Base-by-base conservation (phyloP, 2,888 invertebrate species). In the Epinotia demarniana region DNA sequence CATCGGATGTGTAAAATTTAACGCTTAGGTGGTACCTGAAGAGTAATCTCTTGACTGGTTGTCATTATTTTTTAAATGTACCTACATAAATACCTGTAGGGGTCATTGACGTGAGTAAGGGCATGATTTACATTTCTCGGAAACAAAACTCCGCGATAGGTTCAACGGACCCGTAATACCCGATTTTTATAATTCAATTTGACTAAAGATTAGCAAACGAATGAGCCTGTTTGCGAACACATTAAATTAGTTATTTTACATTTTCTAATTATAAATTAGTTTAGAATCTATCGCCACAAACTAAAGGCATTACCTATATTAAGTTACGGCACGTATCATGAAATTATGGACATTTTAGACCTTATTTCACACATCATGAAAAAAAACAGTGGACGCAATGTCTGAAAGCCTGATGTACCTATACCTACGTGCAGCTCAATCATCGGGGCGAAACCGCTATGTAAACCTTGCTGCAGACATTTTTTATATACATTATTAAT, bases 121-220 rank as follows among this genome's bases (percentile, higher is more conserved):
- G 43, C 27, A 18, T 4, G 5, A 62, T 46, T 66, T 58, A 18
- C 46, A 72, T 72, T 63, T 69, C 33, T 69, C 55, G 46, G 39
- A 74, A 74, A 74, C 68, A 74, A 66, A 43, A 19, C 23, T 27
- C 49, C 18, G 58, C 3, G 12, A 19, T 58, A 58, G 57, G 73
- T 74, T 74, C 69, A 69, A 62, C 57, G 63, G 62, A 58, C 63
- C 55, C 63, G 57, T 60, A 57, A 74, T 49, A 74, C 74, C 69
- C 63, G 69, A 58, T 68, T 73, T 68, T 27, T 57, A 70, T 57
- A 43, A 27, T n/a, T 33, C 23, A 63, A 69, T 74, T 74, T 70
- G 63, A 33, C 58, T 58, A 74, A 49, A 58, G 58, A 69, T 74
- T 70, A 64, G 57, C 74, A 69, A 64, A 58, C 58, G 23, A 68